Evolutionary conservation across 2,888 invertebrate species (phyloP), one percentile per base, ranked within the genome.

Genomic region (Hydraecia micacea): DNA sequence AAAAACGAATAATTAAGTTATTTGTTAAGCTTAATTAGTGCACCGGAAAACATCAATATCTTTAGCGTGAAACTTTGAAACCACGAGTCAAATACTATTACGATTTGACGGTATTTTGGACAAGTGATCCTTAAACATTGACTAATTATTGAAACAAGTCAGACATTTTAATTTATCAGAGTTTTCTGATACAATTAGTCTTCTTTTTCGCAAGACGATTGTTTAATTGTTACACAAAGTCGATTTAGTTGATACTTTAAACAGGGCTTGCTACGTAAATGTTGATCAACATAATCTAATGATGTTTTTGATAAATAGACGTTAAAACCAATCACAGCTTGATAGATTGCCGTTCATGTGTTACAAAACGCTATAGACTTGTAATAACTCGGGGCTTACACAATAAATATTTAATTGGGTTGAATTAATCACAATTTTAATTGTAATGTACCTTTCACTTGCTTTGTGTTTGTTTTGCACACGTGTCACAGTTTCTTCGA

Each of bases 401-500:
- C 95, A 96, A 96, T 94, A 92, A 91, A 93, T 89, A 93, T 95
- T 94, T 95, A 94, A 96, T 96, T 94, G 94, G 93, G 92, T 94
- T 94, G 88, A 95, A 93, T 91, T 94, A 94, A 94, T 95, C 93
- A 94, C 90, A 93, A 91, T 95, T 92, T 94, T 94, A 94, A 95
- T 95, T 92, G 94, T 93, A 93, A 92, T 25, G n/a, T 86, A 89
- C 95, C 96, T 96, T 95, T 96, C 96, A 94, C 95, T 95, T 94
- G 91, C 91, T 93, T 95, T 94, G 92, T 93, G 86, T 92, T 91
- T 90, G 88, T 90, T 91, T 91, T 89, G 89, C 86, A 87, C 90
- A 87, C 88, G 89, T 90, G 88, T 21, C 46, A 58, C 7, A 32
- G 15, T 75, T 66, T 36, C 28, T 62, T 62, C 8, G 42, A 65